Base-by-base conservation (phyloP, 2,888 invertebrate genomes). In the Eristalinus sepulchralis region DNA sequence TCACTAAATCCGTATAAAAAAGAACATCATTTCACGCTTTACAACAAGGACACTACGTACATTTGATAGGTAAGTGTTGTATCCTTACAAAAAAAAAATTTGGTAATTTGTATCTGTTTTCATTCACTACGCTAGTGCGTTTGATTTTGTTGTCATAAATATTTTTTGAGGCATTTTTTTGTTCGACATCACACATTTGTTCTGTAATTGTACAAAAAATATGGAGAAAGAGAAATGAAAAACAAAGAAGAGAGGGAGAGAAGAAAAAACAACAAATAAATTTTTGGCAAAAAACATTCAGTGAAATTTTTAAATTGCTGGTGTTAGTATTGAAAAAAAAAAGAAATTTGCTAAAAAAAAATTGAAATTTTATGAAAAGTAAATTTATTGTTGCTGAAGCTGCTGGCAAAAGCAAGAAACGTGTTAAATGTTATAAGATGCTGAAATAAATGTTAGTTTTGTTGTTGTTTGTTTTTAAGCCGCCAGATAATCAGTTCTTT, bases 131-230 rank as follows among this genome's bases (percentile, higher is more conserved):
- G 47, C 17, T 47, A 75, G 13, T 73, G 88, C 82, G 84, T 89
- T 89, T 75, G 90, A 80, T 89, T 91, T 90, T 78, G 91, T 89
- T 88, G 90, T 91, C 90, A 92, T 90, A 90, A 91, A 91, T 88
- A 91, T 90, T 89, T 90, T 90, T 88, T 90, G 90, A 86, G 90
- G 88, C 88, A 90, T 90, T 88, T 91, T 90, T 88, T 89, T 89
- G 89, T 84, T 89, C 88, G 91, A 89, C 91, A 92, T 92, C 92
- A 92, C 91, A 92, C 92, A 92, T 91, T 91, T 90, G 92, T 92
- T 91, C 92, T 92, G 91, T 76, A 91, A 90, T 83, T 88, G 73
- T 73, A 72, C 20, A 67, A 71, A 39, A 53, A 31, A 79, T 82
- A 78, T 64, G 79, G 88, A 68, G 77, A 78, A 79, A 88, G 76